Conservation (phyloP, 2,797 vertebrate species). For the Artibeus jamaicensis region DNA sequence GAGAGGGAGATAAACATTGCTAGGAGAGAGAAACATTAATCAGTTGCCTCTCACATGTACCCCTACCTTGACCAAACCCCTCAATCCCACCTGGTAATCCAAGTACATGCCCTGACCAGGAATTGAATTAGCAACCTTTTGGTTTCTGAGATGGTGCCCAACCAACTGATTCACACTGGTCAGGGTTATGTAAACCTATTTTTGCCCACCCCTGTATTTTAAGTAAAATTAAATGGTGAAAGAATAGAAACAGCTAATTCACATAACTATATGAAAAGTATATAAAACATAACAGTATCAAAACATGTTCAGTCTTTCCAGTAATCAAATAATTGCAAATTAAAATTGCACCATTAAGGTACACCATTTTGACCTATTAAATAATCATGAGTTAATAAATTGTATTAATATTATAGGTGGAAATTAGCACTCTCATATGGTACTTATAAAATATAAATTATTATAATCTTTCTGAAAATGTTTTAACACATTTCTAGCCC, state of each 20-base stretch:
- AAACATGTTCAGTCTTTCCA: neutral
- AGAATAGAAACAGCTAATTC: neutral
- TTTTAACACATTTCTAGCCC: neutral
- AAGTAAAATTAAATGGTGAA: neutral
- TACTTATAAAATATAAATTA: conserved; percentile 10
- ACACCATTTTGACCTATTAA: neutral
- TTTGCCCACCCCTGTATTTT: neutral
- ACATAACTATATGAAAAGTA: neutral
- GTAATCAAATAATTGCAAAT: neutral
- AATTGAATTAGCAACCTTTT: too few species aligned
- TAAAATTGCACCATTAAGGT: neutral
- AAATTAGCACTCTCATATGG: neutral
- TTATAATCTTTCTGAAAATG: neutral
- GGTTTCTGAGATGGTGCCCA: too few species aligned
- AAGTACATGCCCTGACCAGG: too few species aligned
- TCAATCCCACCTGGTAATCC: too few species aligned
- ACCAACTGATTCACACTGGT: too few species aligned
- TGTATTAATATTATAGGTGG: neutral
- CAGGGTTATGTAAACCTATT: too few species aligned
- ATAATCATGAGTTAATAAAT: neutral
- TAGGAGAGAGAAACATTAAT: too few species aligned
- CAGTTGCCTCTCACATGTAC: too few species aligned
- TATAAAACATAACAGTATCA: neutral
- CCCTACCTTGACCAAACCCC: too few species aligned
- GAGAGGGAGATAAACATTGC: too few species aligned